A percentile compares a stretch with the other conserved stretches of the same genome.
These are phyloP conservation scores for Neosilurus mollespiculum DNA, from an alignment of 2,797 vertebrate species.

Conservation along the genomic window DNA sequence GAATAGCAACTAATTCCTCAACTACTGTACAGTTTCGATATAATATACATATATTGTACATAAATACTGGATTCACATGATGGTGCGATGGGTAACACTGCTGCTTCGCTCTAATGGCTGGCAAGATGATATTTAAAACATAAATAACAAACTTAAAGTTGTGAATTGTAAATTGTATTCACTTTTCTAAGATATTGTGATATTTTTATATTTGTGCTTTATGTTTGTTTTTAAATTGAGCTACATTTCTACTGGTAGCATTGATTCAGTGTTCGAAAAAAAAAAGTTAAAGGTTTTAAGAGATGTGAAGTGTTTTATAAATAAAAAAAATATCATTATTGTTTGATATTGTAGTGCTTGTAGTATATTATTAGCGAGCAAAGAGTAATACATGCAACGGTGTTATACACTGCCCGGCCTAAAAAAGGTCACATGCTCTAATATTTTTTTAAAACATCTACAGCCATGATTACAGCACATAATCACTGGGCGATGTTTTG, in stretches of 20 bases:
- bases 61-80: neutral
- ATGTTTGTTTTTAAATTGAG: neutral
- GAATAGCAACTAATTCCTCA: neutral
- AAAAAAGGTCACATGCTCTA: too few relatives aligned
- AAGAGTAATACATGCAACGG: too few relatives aligned
- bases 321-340: too few relatives aligned
- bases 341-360: conserved; percentile 1
- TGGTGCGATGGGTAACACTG: neutral
- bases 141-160: neutral
- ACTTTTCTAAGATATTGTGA: too few relatives aligned
- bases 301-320: neutral
- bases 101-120: neutral
- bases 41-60: neutral
- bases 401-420: too few relatives aligned
- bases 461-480: too few relatives aligned
- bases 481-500: too few relatives aligned
- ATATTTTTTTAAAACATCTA: too few relatives aligned
- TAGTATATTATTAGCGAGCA: neutral
- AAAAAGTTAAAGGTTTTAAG: neutral
- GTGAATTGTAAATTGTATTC: neutral
- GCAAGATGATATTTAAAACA: neutral
- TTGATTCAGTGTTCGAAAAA: neutral
- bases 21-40: neutral
- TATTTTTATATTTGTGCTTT: neutral
- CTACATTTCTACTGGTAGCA: neutral